Evolutionary conservation across 2,888 invertebrate species (phyloP), one percentile per base, ranked within the genome.

Genomic region (Ectemnius cavifrons): DNA sequence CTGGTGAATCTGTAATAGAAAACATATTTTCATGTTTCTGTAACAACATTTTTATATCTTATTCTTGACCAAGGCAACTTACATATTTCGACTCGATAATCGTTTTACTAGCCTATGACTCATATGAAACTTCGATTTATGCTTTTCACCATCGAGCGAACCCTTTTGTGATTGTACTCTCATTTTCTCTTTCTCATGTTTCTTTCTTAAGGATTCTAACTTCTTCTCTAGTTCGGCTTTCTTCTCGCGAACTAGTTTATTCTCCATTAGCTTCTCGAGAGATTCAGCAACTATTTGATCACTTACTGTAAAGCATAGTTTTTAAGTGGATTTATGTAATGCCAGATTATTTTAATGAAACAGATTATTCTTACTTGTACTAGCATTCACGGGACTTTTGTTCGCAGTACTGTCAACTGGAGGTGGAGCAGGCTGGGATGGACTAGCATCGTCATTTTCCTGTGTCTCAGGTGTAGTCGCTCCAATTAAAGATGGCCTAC

Each of bases 151-250:
- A 80, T 94, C 94, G 0, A 94, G 91, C 0, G 93, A 93, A 71
- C 93, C 93, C 82, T 93, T 94, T 45, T 92, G 91, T 0, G 93
- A 91, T 73, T 93, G 93, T 0, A 94, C 91, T 71, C 94, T 94
- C 57, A 93, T 64, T 49, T 89, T 84, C 76, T 90, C 93, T 91
- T 96, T 96, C 82, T 96, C 96, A 86, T 95, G 95, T 84, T 97
- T 97, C 87, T 96, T 95, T 67, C 95, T 93, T 71, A 98, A 89
- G 37, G 94, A 93, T 84, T 98, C 97, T 69, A 98, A 90, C 88
- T 98, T 98, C 88, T 97, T 97, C 68, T 97, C 96, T 80, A 98
- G 91, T 89, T 98, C 98, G 0, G 94, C 87, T 58, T 95, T 94
- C 87, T 97, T 97, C 85, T 98, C 97, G 68, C 94, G 94, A 14